These are phyloP conservation scores for Pheosia tremula DNA, from an alignment of 2,888 invertebrate species.

Conservation along the genomic window DNA sequence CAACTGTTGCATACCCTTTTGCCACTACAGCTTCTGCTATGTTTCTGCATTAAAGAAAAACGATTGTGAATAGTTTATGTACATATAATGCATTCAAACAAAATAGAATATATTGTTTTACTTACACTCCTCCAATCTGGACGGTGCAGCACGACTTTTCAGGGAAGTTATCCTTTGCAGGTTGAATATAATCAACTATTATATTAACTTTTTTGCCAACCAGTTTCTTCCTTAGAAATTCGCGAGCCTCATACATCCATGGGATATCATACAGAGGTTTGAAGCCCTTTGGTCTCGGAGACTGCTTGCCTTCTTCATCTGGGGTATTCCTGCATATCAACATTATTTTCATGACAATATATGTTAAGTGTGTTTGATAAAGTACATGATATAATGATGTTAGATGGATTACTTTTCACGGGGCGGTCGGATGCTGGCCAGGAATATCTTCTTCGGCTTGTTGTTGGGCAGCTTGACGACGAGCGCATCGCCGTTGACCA, in stretches of 20 bases:
- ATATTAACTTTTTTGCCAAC: slow-evolving; percentile 97
- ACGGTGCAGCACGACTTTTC: slow-evolving; percentile 98
- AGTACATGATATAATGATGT: background rate
- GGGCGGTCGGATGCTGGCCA: slow-evolving; percentile 98
- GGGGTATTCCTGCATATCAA: slow-evolving; percentile 46
- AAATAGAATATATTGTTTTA: slow-evolving; percentile 24
- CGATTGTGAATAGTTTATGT: slow-evolving; percentile 23
- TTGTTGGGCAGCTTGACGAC: slow-evolving; percentile 92
- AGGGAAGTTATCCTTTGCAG: slow-evolving; percentile 95
- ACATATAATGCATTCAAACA: slow-evolving; percentile 8
- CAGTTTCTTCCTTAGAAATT: slow-evolving; percentile 97
- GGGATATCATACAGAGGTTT: slow-evolving; percentile 99
- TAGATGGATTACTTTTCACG: slow-evolving; percentile 85
- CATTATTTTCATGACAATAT: background rate
- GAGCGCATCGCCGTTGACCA: slow-evolving; percentile 97
- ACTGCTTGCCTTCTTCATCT: slow-evolving; percentile 88
- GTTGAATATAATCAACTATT: slow-evolving; percentile 97
- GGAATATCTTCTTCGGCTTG: slow-evolving; percentile 94
- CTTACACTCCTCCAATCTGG: slow-evolving; percentile 85
- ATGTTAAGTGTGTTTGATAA: background rate
- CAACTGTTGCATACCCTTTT: slow-evolving; percentile 96
- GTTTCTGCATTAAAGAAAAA: slow-evolving; percentile 85
- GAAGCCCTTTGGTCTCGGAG: slow-evolving; percentile 88
- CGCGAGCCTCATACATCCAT: slow-evolving; percentile 99
- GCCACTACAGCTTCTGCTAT: slow-evolving; percentile 96